Evolutionary conservation across 2,113 vertebrate species (phyloP).

Genomic region (Mustela nigripes): DNA sequence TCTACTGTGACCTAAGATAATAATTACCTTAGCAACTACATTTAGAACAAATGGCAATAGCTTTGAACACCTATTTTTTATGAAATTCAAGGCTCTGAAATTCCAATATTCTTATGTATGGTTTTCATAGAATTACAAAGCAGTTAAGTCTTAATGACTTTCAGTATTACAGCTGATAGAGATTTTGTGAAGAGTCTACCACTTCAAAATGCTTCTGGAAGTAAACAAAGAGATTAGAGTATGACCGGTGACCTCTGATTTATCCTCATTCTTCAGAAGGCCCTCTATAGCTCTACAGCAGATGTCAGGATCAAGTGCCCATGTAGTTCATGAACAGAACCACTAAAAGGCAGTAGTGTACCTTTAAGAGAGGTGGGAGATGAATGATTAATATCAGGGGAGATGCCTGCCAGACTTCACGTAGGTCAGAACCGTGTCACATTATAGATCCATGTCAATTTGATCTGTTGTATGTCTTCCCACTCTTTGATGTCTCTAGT

Average conservation of each 20-base stretch:
- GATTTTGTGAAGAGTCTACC: background rate
- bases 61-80: background rate
- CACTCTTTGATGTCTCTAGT: background rate
- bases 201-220: background rate
- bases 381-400: too few relatives aligned
- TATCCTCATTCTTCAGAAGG: background rate
- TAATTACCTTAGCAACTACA: background rate
- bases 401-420: background rate
- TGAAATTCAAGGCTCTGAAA: background rate
- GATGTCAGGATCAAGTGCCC: background rate
- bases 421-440: background rate
- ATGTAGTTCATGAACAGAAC: background rate
- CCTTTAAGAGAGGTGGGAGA: background rate
- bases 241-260: background rate
- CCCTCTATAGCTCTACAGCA: background rate
- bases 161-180: background rate
- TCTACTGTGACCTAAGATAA: background rate
- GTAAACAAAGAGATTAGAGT: background rate
- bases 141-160: background rate
- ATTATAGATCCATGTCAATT: background rate
- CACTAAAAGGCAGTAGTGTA: too few relatives aligned
- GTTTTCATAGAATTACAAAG: background rate
- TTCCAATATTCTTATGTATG: background rate
- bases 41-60: background rate
- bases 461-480: background rate